Conservation (phyloP, 2,113 vertebrate species). For the Pipra filicauda region DNA sequence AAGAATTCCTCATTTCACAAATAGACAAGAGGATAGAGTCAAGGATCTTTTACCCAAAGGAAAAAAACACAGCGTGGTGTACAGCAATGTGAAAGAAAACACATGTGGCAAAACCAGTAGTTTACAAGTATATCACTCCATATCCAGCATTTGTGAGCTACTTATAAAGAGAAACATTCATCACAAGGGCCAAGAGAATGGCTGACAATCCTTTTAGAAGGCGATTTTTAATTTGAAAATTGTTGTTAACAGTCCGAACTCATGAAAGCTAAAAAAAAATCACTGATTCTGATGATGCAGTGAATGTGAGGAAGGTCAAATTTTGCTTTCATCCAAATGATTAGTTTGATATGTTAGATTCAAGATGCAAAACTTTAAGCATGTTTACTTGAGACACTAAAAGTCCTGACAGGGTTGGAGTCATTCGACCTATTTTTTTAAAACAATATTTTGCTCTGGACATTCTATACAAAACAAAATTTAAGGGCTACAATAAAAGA, state of each 20-base stretch:
- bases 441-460: not conserved
- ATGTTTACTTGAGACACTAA: not conserved
- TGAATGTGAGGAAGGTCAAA: not conserved
- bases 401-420: not conserved
- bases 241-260: not conserved
- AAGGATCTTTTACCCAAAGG: not conserved
- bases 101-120: not conserved
- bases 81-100: not conserved
- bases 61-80: not conserved
- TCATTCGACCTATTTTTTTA: rapidly evolving
- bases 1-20: not conserved
- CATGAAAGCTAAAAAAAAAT: not conserved
- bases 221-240: not conserved
- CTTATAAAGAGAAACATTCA: not conserved
- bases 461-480: not conserved
- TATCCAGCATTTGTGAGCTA: not conserved
- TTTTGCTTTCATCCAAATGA: not conserved
- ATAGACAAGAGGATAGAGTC: not conserved
- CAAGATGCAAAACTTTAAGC: not conserved
- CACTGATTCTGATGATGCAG: not conserved
- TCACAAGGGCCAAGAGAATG: not conserved
- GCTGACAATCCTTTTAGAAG: not conserved
- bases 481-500: not conserved
- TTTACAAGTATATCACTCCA: not conserved
- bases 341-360: not conserved